Evolutionary conservation across 2,888 invertebrate species (phyloP).

Genomic region (Ommatoiulus sabulosus): DNA sequence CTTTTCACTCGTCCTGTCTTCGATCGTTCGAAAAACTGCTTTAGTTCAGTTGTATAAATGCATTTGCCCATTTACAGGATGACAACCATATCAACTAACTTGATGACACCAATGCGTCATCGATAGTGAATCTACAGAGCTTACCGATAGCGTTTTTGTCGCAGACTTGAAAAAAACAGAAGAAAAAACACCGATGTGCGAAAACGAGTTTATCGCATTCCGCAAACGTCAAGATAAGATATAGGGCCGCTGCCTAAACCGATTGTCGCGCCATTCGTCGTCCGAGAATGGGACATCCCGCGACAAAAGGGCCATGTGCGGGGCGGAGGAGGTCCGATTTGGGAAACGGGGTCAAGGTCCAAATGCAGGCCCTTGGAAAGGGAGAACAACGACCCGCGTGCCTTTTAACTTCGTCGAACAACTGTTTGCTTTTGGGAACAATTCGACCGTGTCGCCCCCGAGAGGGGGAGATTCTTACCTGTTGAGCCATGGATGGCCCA

Average conservation of each 20-base stretch:
- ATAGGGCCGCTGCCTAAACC: not conserved
- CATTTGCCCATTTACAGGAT: too few species aligned
- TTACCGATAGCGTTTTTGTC: too few species aligned
- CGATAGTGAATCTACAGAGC: too few species aligned
- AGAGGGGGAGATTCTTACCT: not conserved
- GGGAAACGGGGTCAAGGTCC: not conserved
- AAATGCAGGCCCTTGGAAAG: not conserved
- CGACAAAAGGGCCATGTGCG: not conserved
- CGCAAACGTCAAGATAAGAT: constrained; percentile 16
- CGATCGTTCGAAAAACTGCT: too few species aligned
- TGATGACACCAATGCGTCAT: too few species aligned
- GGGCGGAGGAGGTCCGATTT: not conserved
- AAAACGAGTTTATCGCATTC: not conserved
- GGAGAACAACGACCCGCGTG: not conserved
- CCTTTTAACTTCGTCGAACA: not conserved
- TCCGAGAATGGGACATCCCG: not conserved
- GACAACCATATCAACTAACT: too few species aligned
- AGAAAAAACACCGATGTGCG: too few species aligned
- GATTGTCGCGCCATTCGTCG: not conserved
- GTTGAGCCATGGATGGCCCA: not conserved
- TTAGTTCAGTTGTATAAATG: too few species aligned
- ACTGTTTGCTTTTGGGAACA: not conserved
- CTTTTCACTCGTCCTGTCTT: too few species aligned
- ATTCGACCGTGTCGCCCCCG: not conserved
- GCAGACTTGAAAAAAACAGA: too few species aligned